Percentiles rank a stretch among this genome's conserved stretches.
These are phyloP conservation scores for Pissodes strobi DNA, from an alignment of 1,140 invertebrate species.

Conservation along the genomic window DNA sequence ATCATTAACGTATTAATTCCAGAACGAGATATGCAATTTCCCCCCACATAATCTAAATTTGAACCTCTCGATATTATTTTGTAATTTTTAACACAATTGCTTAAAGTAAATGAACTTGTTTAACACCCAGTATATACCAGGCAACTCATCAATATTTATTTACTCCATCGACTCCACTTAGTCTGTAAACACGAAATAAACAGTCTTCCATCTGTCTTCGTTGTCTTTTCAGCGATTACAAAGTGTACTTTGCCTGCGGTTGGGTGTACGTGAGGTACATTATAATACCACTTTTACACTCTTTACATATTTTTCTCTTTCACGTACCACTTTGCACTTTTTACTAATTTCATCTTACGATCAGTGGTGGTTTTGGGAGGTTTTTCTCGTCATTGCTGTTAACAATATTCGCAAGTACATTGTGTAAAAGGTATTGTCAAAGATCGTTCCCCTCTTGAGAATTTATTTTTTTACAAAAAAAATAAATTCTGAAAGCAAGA, in stretches of 20 bases:
- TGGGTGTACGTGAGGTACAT: slow-evolving; percentile 77
- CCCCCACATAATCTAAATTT: no score
- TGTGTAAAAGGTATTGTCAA: no score
- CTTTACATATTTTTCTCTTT: background rate
- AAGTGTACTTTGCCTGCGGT: slow-evolving; percentile 79
- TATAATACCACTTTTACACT: slow-evolving; percentile 26
- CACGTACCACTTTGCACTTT: background rate
- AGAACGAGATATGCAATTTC: no score
- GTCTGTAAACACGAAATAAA: slow-evolving; percentile 26
- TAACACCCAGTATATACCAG: no score
- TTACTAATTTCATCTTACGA: background rate
- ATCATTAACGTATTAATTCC: no score
- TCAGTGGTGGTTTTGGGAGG: background rate
- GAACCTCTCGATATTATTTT: no score
- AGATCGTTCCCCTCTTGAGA: no score
- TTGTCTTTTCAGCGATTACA: slow-evolving; percentile 69
- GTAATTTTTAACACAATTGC: no score
- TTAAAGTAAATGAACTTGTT: no score
- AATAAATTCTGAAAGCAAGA: no score
- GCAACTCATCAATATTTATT: slow-evolving; percentile 24
- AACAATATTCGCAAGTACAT: no score
- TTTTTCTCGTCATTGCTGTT: background rate
- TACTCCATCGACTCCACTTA: slow-evolving; percentile 8
- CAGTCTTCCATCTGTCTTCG: slow-evolving; percentile 38
- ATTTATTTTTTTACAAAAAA: no score